Base-by-base conservation (phyloP, 2,113 vertebrate species). In the Epinephelus lanceolatus region DNA sequence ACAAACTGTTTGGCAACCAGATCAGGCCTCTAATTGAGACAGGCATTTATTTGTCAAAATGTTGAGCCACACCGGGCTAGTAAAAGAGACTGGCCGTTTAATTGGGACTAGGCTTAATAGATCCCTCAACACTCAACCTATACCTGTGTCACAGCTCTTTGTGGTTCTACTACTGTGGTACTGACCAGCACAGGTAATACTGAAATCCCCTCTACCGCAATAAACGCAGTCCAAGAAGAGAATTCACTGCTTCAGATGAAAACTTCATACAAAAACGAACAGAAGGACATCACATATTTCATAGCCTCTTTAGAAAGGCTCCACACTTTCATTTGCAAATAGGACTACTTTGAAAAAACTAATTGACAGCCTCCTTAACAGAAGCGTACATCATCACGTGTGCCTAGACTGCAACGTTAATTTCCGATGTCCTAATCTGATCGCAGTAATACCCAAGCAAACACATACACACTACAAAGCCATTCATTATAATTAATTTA, bases 181-280 rank as follows among this genome's bases (percentile, higher is more conserved):
- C 5, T 59, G 8, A 37, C 60, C 18, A 37, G 9, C 23, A 59
- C 8, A 56, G 7, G 21, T 11, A 71, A 17, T 71, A n/a, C 11
- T 70, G 11, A 14, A 15, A 7, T n/a, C 49, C 25, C 49, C 10
- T 27, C 47, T 10, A 21, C 27, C 14, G 49, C 6, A 14, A 9
- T 37, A n/a, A 14, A 53, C n/a, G 19, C 67, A 53, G 27, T 70
- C 47, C 10, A 18, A 69, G 21, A 45, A 27, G 37, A 19, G 17
- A 30, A 72, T 74, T 33, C n/a, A 57, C 9, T 47, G 56, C 6
- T 60, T 60, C 21, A 14, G 55, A 72, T 42, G 6, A 61, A 73
- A 30, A 49, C 9, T 1, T 45, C 9, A 45, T 13, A 15, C 42
- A 47, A 47, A 60, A 42, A 37, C 9, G 6, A 49, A 51, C 3